Evolutionary conservation across 2,113 vertebrate species (phyloP), one percentile per base, ranked within the genome.

Genomic region (Canis aureus): DNA sequence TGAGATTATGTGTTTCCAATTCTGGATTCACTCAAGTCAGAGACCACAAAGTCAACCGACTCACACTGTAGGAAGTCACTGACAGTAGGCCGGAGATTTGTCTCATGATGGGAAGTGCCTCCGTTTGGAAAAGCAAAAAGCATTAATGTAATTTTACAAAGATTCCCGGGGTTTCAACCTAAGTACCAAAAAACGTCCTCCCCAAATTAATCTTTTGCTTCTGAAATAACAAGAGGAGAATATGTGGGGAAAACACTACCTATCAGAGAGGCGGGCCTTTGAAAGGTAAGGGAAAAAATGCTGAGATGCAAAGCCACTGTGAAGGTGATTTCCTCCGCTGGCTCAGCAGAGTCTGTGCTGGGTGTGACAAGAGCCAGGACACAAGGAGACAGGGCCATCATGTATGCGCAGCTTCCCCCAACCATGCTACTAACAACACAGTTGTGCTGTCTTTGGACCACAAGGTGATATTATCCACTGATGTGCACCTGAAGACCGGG

Each of bases 11-110:
- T 53, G 60, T 84, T 84, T 97, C 74, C 71, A 96, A 49, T 71
- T 83, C 84, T 93, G 89, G 38, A 78, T 64, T 87, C 69, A n/a
- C 20, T 95, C 93, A 93, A 86, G 79, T 74, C 76, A 91, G 88
- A 88, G 85, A 87, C 57, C 62, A 91, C 16, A 82, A 91, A 86
- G 91, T 82, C 55, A 53, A 79, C 5, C 5, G 13, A 55, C 32
- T 35, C 57, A 83, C 74, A 87, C 23, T 88, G 87, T 71, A 94
- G 66, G 60, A 90, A 67, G 87, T 66, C 83, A 84, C 69, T 43
- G 69, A 38, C 27, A 35, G 23, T 2, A 49, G 93, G 71, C 38
- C 78, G 57, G 90, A 97, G 89, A 92, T 89, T 16, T 23, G 35
- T 12, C 38, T 43, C 89, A 53, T 60, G 15, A 93, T 85, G 66